Percentiles rank a stretch among this genome's conserved stretches.
Conservation (phyloP, 2,113 vertebrate species). For the Pelusios castaneus region DNA sequence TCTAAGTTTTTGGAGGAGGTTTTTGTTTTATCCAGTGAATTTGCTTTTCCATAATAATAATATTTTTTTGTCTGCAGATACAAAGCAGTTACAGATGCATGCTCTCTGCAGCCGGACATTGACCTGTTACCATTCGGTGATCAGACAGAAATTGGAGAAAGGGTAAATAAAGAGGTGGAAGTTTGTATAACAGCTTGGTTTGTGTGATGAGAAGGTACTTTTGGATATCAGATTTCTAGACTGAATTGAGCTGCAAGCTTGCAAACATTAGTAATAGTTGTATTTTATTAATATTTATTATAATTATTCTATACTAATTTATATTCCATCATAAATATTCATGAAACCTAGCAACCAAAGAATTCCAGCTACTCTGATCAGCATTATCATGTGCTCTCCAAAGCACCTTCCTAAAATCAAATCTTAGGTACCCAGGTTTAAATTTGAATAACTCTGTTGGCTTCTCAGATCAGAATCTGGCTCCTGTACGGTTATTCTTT, state of each 20-base stretch:
- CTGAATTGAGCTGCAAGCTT: neutral
- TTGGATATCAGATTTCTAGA: neutral
- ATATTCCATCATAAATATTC: neutral
- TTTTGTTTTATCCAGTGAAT: neutral
- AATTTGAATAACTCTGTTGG: neutral
- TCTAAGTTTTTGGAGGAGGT: neutral
- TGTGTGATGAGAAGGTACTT: neutral
- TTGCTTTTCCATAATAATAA: neutral
- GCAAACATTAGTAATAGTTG: neutral
- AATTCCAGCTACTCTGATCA: neutral
- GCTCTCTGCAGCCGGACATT: conserved; percentile 98
- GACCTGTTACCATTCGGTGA: conserved; percentile 96
- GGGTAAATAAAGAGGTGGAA: conserved; percentile 79
- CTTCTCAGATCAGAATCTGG: neutral
- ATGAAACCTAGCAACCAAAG: neutral
- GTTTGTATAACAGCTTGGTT: neutral
- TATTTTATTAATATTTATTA: neutral
- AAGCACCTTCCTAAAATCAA: neutral
- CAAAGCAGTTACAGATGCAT: conserved; percentile 95
- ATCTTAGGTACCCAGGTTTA: neutral
- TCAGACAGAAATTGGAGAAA: conserved; percentile 98
- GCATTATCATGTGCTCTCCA: neutral
- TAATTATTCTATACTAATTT: neutral
- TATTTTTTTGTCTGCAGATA: conserved; percentile 80
- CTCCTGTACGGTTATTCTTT: neutral